Percentiles rank a stretch among this genome's conserved stretches.
These are phyloP conservation scores for Agapornis canus DNA, from an alignment of 2,797 vertebrate genomes.

Conservation along the genomic window DNA sequence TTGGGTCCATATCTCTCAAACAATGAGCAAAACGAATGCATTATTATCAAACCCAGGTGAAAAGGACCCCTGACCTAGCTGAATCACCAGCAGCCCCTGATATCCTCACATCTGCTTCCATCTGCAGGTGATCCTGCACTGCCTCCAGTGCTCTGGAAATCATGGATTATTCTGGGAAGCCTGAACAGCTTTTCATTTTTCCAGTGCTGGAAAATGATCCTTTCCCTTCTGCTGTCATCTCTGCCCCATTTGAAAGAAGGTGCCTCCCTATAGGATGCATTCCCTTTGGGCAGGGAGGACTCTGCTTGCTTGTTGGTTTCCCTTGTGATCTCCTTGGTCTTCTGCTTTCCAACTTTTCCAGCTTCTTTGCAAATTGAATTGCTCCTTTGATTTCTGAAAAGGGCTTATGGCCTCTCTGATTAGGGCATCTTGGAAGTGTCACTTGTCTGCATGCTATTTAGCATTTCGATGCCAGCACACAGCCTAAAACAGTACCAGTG, in stretches of 20 bases:
- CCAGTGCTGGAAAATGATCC: accelerated
- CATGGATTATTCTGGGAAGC: neutral
- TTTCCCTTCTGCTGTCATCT: neutral
- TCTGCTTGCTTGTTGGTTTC: neutral
- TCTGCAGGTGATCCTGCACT: neutral
- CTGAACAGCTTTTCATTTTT: neutral
- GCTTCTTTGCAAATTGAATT: neutral
- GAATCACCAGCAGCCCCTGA: neutral
- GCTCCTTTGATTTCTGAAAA: neutral
- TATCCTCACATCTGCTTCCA: neutral
- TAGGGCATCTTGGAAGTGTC: neutral
- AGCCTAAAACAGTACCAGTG: neutral
- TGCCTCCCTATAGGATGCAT: accelerated
- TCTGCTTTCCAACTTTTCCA: neutral
- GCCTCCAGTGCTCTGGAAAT: neutral
- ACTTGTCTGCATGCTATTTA: neutral
- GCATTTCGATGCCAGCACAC: neutral
- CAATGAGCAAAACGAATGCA: neutral
- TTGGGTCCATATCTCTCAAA: neutral
- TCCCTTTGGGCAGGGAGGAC: neutral
- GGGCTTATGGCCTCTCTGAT: neutral
- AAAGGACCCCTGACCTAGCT: neutral
- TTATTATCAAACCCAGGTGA: neutral
- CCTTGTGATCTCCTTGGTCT: neutral
- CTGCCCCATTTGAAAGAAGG: neutral